A percentile compares a stretch with the other conserved stretches of the same genome.
Conservation (phyloP, 1,140 invertebrate genomes). For the Homalodisca vitripennis region DNA sequence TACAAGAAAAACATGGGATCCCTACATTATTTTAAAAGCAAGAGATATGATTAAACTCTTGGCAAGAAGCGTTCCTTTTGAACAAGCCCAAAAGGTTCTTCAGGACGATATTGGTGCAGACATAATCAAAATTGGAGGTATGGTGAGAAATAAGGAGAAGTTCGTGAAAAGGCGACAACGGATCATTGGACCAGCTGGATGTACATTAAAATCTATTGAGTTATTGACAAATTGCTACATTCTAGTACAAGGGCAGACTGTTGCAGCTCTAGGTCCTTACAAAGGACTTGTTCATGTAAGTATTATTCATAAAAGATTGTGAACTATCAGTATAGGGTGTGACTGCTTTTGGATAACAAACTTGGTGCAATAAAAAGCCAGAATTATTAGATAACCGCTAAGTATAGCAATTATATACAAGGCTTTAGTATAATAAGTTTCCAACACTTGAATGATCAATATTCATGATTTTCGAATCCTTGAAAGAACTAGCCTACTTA, state of each 20-base stretch:
- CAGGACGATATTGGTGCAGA: slow-evolving; percentile 92
- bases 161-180: slow-evolving; percentile 95
- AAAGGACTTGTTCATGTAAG: slow-evolving; percentile 85
- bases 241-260: slow-evolving; percentile 97
- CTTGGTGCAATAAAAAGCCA: too few relatives aligned
- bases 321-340: too few relatives aligned
- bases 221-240: slow-evolving; percentile 98
- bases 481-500: too few relatives aligned
- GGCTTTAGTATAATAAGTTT: too few relatives aligned
- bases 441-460: too few relatives aligned
- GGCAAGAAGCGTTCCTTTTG: slow-evolving; percentile 94
- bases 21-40: slow-evolving; percentile 96
- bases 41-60: slow-evolving; percentile 95
- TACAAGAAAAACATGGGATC: slow-evolving; percentile 98
- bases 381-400: too few relatives aligned
- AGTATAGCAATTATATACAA: too few relatives aligned
- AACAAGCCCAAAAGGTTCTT: slow-evolving; percentile 84
- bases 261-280: slow-evolving; percentile 92
- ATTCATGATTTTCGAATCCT: too few relatives aligned
- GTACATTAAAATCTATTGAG: slow-evolving; percentile 97
- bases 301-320: too few relatives aligned
- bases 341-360: too few relatives aligned
- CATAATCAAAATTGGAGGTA: slow-evolving; percentile 94
- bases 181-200: slow-evolving; percentile 95
- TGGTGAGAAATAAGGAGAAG: slow-evolving; percentile 90